Evolutionary conservation across 2,888 invertebrate species (phyloP), one percentile per base, ranked within the genome.

Genomic region (Caenorhabditis auriculariae): DNA sequence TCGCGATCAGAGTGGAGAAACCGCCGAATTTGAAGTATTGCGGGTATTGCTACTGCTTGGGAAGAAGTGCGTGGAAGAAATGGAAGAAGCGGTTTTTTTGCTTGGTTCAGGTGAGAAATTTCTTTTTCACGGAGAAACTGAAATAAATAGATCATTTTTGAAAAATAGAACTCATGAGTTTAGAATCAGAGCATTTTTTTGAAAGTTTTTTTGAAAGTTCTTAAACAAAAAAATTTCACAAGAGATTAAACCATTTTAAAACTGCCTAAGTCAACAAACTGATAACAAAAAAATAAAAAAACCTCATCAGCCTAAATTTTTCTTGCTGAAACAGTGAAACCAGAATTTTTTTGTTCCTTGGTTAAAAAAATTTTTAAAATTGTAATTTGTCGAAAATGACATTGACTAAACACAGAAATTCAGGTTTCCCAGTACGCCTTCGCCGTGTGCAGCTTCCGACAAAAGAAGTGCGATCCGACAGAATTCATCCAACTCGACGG

Each of bases 401-500:
- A n/a, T n/a, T n/a, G n/a, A n/a, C n/a, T n/a, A n/a, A n/a, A 35
- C n/a, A 35, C 35, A 9, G 7, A 23, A 26, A 23, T 72, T 39
- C 69, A 85, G 84, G 86, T 86, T 17, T 95, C 95, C 63, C 98
- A 99, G 86, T 98, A 99, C 85, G 96, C 96, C 37, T 98, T 99
- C 86, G 96, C 98, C 42, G 91, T 98, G 88, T 99, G 98, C 85
- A 95, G 93, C 78, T 98, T 96, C 84, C 91, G 95, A 84, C 95
- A 98, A 84, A 96, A 95, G 87, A 96, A 96, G 85, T 91, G 93
- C 24, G 96, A 99, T 84, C 98, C 98, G 15, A 92, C 94, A 26
- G 98, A 98, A 85, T 95, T 98, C 91, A 93, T 96, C 91, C 95
- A 96, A 84, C 86, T 98, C 56, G 98, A 99, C 84, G 96, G 94